A percentile compares a stretch with the other conserved stretches of the same genome.
phyloP scores from a whole-genome alignment of 2,888 invertebrate genomes.

The Conus canariensis region DNA sequence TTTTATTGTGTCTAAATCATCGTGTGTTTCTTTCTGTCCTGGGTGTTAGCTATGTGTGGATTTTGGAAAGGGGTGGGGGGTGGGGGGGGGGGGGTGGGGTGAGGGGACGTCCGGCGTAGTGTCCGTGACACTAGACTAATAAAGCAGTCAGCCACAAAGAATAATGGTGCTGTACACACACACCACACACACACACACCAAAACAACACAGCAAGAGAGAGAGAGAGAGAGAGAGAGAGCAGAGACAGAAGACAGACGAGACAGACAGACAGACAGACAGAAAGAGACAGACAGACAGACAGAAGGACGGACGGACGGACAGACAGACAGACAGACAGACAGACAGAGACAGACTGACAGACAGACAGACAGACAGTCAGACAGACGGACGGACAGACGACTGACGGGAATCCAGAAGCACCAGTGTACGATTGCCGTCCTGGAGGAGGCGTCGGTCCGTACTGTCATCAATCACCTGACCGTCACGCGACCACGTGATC shows the following conservation, averaged over 20 bases:
- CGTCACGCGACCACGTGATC: slow-evolving; percentile 24
- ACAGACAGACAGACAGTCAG: slow-evolving; percentile 5
- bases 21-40: no score
- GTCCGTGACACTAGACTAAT: no score
- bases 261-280: background rate
- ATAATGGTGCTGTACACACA: background rate
- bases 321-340: background rate
- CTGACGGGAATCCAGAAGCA: slow-evolving; percentile 22
- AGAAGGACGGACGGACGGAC: background rate
- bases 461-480: background rate
- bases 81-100: no score
- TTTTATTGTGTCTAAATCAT: no score
- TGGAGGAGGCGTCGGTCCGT: background rate
- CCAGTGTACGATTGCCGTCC: background rate
- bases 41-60: no score
- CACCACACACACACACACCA: background rate
- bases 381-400: background rate
- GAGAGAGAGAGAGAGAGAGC: background rate
- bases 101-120: no score
- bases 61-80: no score
- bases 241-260: background rate
- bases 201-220: background rate
- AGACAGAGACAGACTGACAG: slow-evolving; percentile 21
- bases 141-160: no score
- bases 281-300: slow-evolving; percentile 2